phyloP scores from a whole-genome alignment of 53 echinoderm and acorn worm species.

The Holothuria scabra region DNA sequence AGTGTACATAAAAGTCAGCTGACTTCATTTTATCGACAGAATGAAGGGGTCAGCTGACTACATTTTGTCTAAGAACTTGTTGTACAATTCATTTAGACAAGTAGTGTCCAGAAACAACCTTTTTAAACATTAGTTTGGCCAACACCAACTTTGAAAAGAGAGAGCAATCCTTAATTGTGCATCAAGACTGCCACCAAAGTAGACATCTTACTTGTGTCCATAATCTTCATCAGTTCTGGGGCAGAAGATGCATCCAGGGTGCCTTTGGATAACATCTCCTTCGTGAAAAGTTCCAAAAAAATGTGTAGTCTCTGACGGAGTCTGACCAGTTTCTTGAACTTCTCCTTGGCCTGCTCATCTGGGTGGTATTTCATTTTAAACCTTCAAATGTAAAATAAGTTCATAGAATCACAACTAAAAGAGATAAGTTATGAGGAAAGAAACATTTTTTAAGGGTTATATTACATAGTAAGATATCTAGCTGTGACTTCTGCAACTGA shows the following conservation, averaged over 20 bases:
- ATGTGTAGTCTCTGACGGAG: conserved; percentile 70
- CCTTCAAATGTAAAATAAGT: conserved; percentile 50
- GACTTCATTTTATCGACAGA: no score
- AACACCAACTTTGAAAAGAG: not conserved
- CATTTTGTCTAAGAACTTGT: no score
- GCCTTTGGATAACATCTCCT: conserved; percentile 59
- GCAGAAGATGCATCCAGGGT: conserved; percentile 65
- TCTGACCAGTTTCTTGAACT: conserved; percentile 61
- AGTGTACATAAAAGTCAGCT: no score
- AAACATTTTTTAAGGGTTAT: not conserved
- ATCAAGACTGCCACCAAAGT: no score
- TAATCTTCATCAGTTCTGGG: conserved; percentile 67
- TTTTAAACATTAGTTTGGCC: not conserved
- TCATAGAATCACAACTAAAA: not conserved
- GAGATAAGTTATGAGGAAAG: not conserved
- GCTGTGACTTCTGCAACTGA: not conserved
- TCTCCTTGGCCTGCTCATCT: conserved; percentile 66
- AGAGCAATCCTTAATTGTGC: no score
- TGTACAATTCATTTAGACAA: no score
- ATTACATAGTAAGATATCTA: not conserved
- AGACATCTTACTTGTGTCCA: conserved; percentile 78
- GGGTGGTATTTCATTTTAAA: conserved; percentile 92
- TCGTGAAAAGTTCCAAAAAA: conserved; percentile 62
- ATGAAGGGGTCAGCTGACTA: no score
- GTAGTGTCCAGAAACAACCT: not conserved